phyloP scores from a whole-genome alignment of 2,797 vertebrate genomes.

The Cyprinella venusta region DNA sequence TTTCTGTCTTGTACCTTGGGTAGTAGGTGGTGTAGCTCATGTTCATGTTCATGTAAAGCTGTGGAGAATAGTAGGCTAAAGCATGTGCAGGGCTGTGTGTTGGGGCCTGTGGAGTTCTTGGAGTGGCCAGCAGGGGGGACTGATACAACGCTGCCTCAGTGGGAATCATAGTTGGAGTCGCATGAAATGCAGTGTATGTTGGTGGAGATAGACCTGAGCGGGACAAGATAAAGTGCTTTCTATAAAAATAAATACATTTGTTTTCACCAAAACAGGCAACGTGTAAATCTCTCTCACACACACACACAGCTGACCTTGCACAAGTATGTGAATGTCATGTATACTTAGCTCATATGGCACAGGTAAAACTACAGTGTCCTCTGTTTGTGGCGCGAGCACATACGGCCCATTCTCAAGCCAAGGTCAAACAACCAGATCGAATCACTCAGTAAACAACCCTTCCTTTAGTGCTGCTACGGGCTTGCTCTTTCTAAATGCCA shows the following conservation, averaged over 20 bases:
- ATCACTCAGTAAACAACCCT: conserved; percentile 32
- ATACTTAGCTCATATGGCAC: conserved; percentile 23
- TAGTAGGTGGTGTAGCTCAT: conserved; percentile 98
- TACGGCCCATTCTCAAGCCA: conserved; percentile 41
- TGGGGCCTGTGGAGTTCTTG: conserved; percentile 80
- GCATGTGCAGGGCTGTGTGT: conserved; percentile 79
- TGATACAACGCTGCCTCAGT: conserved; percentile 91
- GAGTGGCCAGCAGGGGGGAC: conserved; percentile 86
- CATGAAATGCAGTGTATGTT: conserved; percentile 88
- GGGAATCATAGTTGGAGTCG: conserved; percentile 84
- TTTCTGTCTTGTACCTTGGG: conserved; percentile 81
- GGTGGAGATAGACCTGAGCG: conserved; percentile 91
- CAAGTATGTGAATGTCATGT: conserved; percentile 40
- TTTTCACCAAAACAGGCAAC: background rate
- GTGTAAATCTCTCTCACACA: background rate
- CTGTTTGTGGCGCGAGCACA: conserved; percentile 7
- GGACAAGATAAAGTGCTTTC: conserved; percentile 15
- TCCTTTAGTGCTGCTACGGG: conserved; percentile 18
- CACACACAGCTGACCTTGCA: background rate
- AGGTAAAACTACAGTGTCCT: background rate
- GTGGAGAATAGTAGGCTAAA: conserved; percentile 91
- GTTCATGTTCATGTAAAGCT: conserved; percentile 98
- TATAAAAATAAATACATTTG: background rate
- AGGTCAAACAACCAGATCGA: conserved; percentile 49
- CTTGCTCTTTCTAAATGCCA: conserved; percentile 47